Evolutionary conservation across 35 echinoderm and acorn worm species (phyloP).

Genomic region (Lytechinus pictus): DNA sequence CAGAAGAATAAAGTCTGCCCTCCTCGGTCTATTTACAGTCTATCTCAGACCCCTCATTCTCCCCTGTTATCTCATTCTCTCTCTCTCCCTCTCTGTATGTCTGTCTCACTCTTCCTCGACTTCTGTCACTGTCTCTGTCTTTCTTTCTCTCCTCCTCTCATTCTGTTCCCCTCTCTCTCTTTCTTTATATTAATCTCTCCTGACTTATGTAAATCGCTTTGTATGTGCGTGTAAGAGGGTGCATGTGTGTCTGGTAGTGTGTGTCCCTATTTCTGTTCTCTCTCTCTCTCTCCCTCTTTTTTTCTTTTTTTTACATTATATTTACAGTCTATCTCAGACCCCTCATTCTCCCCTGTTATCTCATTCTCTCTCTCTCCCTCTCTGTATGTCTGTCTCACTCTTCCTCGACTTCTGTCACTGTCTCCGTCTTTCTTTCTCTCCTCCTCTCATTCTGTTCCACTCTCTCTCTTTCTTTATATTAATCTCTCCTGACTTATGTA

Average conservation of each 20-base stretch:
- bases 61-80: background rate
- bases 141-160: too few species aligned
- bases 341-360: background rate
- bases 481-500: too few species aligned
- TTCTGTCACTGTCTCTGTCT: too few species aligned
- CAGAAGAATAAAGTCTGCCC: background rate
- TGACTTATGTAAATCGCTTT: too few species aligned
- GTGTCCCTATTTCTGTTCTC: background rate
- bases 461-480: too few species aligned
- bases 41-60: background rate
- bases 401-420: background rate
- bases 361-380: background rate
- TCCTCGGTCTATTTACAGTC: constrained; percentile 1
- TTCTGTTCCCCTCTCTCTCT: too few species aligned
- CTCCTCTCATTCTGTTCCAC: too few species aligned
- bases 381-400: background rate
- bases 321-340: background rate
- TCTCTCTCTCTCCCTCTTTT: background rate
- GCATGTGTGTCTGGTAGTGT: too few species aligned
- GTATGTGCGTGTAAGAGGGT: too few species aligned
- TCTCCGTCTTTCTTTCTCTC: too few species aligned
- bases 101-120: background rate
- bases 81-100: background rate
- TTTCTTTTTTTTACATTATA: background rate
- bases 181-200: too few species aligned